Base-by-base conservation (phyloP, 2,113 vertebrate genomes). In the Nematolebias whitei region DNA sequence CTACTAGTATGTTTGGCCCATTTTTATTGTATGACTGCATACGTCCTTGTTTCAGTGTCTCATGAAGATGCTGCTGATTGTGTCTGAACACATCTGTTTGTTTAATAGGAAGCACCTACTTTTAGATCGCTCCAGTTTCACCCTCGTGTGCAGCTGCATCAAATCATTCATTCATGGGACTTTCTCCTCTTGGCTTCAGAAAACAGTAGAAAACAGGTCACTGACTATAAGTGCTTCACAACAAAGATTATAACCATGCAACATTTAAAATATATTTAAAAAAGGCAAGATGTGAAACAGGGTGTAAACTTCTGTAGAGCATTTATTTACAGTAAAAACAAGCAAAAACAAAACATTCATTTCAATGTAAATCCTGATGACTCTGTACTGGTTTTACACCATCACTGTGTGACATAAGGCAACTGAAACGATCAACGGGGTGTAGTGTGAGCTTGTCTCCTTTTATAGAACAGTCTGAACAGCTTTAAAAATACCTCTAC, bases 241-340 rank as follows among this genome's bases (percentile, higher is more conserved):
- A 55, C 29, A 53, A 26, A n/a, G 24, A 59, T 63, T 71, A 68
- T 61, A 19, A 43, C n/a, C 19, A 12, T 74, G 50, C 22, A 29
- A 38, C 35, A 49, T 53, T 63, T 24, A 41, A 15, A 63, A 62
- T 67, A 39, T 10, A 39, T 39, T 41, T 5, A 41, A 41, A 16
- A 47, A 70, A 14, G 47, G 0, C 68, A 8, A 3, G 7, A 5
- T 39, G 6, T 2, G 23, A 12, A 61, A 29, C 1, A 79, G 29
- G n/a, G 15, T 43, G 15, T 79, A 66, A 80, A 80, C 52, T 80
- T 85, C 44, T 66, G n/a, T 45, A 50, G 50, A 48, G 63, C 14
- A 67, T 88, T 87, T 88, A 88, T 87, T 87, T 87, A 79, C 82
- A 87, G 77, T 84, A 86, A 80, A 88, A 89, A 78, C 48, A 87